A percentile compares a stretch with the other conserved stretches of the same genome.
Evolutionary conservation across 2,113 vertebrate species (phyloP).

Genomic region (Desmodus rotundus): DNA sequence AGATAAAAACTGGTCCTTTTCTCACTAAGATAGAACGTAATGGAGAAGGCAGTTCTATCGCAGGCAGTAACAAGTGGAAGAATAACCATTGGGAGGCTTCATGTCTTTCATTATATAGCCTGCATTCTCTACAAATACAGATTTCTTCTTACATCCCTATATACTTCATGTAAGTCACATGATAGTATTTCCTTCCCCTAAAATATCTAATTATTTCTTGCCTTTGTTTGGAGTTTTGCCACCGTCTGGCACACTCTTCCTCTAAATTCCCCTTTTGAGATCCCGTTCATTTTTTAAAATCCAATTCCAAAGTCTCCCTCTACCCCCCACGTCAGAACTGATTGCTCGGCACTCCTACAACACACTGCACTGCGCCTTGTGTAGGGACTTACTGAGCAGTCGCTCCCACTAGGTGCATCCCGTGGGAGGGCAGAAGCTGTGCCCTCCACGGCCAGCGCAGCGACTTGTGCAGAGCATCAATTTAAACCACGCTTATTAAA

Average conservation of each 20-base stretch:
- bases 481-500: constrained; percentile 33
- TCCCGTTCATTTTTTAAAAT: constrained; percentile 37
- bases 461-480: not conserved
- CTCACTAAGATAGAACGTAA: not conserved
- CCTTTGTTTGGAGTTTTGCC: not conserved
- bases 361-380: constrained; percentile 55
- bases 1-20: not conserved
- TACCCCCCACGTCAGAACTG: constrained; percentile 33
- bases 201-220: not conserved
- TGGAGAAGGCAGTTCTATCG: not conserved
- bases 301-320: constrained; percentile 2
- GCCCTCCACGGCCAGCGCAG: not conserved
- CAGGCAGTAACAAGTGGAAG: not conserved
- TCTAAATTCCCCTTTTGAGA: not conserved
- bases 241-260: not conserved
- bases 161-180: not conserved
- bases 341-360: constrained; percentile 21
- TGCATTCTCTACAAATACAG: not conserved
- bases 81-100: not conserved
- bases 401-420: not conserved
- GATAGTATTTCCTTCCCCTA: not conserved
- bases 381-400: constrained; percentile 44
- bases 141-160: not conserved
- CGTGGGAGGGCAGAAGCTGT: not conserved
- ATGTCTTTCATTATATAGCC: not conserved